Evolutionary conservation across 2,113 vertebrate species (phyloP).

Genomic region (Indri indri): DNA sequence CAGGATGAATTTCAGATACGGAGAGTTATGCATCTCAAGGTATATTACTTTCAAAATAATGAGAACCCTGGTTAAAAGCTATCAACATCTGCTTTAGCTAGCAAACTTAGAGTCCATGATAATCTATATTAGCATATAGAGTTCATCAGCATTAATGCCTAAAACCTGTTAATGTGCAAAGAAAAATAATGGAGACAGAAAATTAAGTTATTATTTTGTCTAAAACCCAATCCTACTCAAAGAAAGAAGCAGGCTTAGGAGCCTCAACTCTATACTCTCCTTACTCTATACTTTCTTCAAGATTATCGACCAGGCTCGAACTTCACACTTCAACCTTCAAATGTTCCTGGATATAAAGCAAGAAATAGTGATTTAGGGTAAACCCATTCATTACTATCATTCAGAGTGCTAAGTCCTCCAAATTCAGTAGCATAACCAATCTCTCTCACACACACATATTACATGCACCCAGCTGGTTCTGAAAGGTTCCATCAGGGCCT

Average conservation of each 20-base stretch:
- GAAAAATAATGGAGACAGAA: conserved; percentile 31
- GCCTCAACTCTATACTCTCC: background rate
- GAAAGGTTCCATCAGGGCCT: background rate
- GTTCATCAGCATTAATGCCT: background rate
- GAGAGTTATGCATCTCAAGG: background rate
- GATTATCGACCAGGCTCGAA: background rate
- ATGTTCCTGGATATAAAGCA: background rate
- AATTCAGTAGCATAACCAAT: background rate
- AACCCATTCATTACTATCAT: background rate
- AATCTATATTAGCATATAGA: background rate
- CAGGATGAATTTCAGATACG: background rate
- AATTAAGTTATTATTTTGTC: conserved; percentile 11
- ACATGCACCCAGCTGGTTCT: background rate
- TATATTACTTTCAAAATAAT: conserved; percentile 7
- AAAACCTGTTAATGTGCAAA: conserved; percentile 14
- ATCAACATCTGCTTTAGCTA: conserved; percentile 1
- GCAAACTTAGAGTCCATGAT: background rate
- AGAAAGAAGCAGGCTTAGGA: background rate
- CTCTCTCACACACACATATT: background rate
- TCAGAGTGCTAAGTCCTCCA: background rate
- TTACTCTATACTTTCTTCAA: background rate
- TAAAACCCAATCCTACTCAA: conserved; percentile 12
- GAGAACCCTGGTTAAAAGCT: background rate
- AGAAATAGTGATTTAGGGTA: background rate
- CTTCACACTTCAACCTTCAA: conserved; percentile 26